Percentiles rank a stretch among this genome's conserved stretches.
Evolutionary conservation across 2,888 invertebrate genomes (phyloP).

Genomic region (Zaprionus bogoriensis): DNA sequence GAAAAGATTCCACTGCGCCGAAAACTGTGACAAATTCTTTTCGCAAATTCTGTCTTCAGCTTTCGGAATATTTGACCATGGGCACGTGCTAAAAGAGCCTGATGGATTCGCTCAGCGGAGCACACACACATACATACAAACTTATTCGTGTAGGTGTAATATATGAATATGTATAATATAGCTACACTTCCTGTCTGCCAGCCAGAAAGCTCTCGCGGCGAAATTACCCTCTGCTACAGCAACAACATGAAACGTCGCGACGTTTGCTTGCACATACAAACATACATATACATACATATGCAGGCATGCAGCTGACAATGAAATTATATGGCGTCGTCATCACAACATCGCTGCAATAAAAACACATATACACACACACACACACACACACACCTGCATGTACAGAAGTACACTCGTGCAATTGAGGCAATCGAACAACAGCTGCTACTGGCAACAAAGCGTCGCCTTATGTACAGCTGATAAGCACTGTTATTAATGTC

Average conservation of each 20-base stretch:
- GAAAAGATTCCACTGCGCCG: constrained; percentile 45
- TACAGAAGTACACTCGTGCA: constrained; percentile 12
- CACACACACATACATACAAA: constrained; percentile 12
- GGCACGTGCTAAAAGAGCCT: constrained; percentile 43
- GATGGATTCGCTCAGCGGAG: constrained; percentile 25
- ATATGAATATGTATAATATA: constrained; percentile 6
- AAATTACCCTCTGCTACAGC: constrained; percentile 6
- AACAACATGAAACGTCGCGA: constrained; percentile 7
- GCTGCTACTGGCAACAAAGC: constrained; percentile 42
- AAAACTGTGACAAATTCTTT: constrained; percentile 56
- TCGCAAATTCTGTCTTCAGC: constrained; percentile 8
- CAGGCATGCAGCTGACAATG: constrained; percentile 19
- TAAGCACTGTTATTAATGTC: constrained; percentile 58
- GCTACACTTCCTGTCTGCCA: constrained; percentile 50
- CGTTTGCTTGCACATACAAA: too few species aligned
- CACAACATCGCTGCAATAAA: constrained; percentile 10
- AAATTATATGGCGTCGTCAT: constrained; percentile 20
- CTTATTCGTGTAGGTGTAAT: constrained; percentile 9
- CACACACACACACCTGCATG: background rate
- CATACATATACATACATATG: too few species aligned
- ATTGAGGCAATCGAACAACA: constrained; percentile 40
- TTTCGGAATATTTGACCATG: constrained; percentile 48
- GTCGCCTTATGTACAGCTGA: constrained; percentile 59
- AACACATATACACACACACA: constrained; percentile 4
- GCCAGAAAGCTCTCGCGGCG: constrained; percentile 16